Evolutionary conservation across 2,888 invertebrate species (phyloP), one percentile per base, ranked within the genome.

Genomic region (Empis livida): DNA sequence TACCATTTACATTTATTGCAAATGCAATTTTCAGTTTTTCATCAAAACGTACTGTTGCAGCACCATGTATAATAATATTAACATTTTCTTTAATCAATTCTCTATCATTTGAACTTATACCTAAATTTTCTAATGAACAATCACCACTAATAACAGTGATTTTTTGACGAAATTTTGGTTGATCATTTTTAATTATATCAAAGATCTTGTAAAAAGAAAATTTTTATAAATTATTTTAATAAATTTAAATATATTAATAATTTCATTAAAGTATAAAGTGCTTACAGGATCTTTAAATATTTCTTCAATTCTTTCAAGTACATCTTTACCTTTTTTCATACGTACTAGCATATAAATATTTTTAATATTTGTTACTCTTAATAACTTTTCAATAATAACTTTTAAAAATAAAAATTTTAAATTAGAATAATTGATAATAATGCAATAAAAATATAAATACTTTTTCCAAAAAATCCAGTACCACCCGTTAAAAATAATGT

Each of bases 1-100:
- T 79, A 41, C 79, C 82, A 13, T 74, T 65, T 2, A 85, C 76
- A 65, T 86, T 86, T 65, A 84, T 79, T 54, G 76, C 74, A 44
- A 82, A 70, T 0, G 86, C 82, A 11, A 74, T 63, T 63, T 76
- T 76, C 15, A 87, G 68, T 23, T 77, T 77, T 60, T 86, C 86
- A 61, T 82, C 79, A 59, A 87, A 87, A 14, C 67, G 60, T 6
- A 95, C 88, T 0, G 94, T 94, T 1, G 95, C 96, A 0, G 95
- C 95, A 10, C 85, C 84, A 62, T 96, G 92, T 66, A 96, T 84
- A 10, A 81, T 74, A 48, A 82, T 68, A 56, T 80, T 73, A 44
- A 65, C 62, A 45, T 64, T 58, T 16, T 62, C 56, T 27, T 54
- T 50, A 16, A 71, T 52, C 40, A 61, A 43, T 43, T 55, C 51